Conservation (phyloP, 2,113 vertebrate species). For the Anthoscopus minutus region DNA sequence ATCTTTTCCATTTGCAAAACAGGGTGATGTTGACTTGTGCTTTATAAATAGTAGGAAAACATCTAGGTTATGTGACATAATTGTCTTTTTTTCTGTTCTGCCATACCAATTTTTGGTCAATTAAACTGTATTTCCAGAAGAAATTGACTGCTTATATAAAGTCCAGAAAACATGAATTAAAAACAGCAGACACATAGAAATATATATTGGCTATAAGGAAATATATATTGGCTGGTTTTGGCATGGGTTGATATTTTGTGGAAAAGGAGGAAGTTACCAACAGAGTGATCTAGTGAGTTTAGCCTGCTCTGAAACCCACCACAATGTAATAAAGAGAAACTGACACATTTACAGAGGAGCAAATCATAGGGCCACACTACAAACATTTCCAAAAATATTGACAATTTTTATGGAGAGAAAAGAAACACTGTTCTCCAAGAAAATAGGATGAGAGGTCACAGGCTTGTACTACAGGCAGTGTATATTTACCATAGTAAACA, state of each 20-base stretch:
- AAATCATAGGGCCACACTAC: neutral
- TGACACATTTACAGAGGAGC: neutral
- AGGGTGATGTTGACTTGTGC: accelerated
- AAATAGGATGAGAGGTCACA: neutral
- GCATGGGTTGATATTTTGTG: too few relatives aligned
- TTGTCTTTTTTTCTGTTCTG: neutral
- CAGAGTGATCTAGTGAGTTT: too few relatives aligned
- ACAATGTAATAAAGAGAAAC: neutral
- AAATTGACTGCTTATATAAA: neutral
- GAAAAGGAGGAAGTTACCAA: too few relatives aligned
- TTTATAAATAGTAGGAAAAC: neutral
- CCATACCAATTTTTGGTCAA: accelerated
- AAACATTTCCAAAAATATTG: neutral
- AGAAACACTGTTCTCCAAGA: neutral
- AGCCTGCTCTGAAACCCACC: too few relatives aligned
- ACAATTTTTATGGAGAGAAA: neutral
- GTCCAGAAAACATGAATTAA: neutral
- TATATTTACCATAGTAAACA: neutral
- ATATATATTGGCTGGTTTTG: too few relatives aligned
- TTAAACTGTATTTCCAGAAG: neutral
- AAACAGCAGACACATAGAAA: neutral
- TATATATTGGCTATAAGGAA: neutral
- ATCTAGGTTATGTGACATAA: neutral
- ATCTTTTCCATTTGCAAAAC: neutral
- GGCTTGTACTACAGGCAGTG: neutral